Conservation (phyloP, 1,140 invertebrate species). For the Cepaea nemoralis region DNA sequence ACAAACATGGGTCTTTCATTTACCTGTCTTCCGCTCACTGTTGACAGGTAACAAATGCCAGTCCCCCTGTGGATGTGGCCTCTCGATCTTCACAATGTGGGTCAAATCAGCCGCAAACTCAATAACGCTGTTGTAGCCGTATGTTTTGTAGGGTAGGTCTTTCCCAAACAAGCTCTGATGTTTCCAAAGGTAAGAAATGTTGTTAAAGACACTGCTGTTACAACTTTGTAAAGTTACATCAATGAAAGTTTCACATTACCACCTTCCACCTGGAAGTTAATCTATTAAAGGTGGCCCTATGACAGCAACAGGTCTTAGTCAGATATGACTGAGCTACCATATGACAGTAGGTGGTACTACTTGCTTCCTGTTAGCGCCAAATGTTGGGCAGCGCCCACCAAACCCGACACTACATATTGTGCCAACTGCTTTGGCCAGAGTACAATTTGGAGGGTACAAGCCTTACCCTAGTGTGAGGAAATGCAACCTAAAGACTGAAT, state of each 20-base stretch:
- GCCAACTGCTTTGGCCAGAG: too few relatives aligned
- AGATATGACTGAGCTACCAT: too few relatives aligned
- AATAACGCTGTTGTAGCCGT: slow-evolving; percentile 62
- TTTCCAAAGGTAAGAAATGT: neutral
- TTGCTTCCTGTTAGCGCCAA: too few relatives aligned
- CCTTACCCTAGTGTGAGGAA: too few relatives aligned
- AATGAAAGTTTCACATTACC: neutral
- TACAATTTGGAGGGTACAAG: too few relatives aligned
- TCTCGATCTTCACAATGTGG: slow-evolving; percentile 55
- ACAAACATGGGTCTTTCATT: neutral
- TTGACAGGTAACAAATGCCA: slow-evolving; percentile 62
- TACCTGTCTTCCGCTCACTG: slow-evolving; percentile 20
- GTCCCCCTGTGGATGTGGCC: slow-evolving; percentile 61
- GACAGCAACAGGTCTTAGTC: too few relatives aligned
- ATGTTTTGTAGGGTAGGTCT: slow-evolving; percentile 50
- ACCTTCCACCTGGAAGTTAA: neutral
- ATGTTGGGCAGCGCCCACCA: too few relatives aligned
- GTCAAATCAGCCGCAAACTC: slow-evolving; percentile 59
- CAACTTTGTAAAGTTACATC: neutral
- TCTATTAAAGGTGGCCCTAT: too few relatives aligned
- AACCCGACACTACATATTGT: too few relatives aligned
- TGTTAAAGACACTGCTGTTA: too few relatives aligned
- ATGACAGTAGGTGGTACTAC: too few relatives aligned
- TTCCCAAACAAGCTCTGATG: slow-evolving; percentile 51
- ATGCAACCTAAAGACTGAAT: too few relatives aligned